phyloP scores from a whole-genome alignment of 2,888 invertebrate species.

The Habroteleia sp. region DNA sequence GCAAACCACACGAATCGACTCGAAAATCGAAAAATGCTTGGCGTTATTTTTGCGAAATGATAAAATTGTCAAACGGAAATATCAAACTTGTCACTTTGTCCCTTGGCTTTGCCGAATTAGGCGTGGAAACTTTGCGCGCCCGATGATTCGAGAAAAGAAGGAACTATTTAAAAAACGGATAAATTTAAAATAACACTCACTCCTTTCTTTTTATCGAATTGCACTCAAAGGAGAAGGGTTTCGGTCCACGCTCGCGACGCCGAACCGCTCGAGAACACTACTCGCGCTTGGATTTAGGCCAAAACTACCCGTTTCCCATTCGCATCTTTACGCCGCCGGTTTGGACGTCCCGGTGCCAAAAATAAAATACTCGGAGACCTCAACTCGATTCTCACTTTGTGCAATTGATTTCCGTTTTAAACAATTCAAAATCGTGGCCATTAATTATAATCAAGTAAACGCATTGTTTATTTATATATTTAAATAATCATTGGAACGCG shows the following conservation, averaged over 20 bases:
- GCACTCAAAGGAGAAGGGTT: slow-evolving; percentile 1
- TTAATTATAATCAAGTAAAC: no score
- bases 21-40: not conserved
- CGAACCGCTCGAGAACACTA: slow-evolving; percentile 39
- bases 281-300: slow-evolving; percentile 54
- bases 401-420: slow-evolving; percentile 8
- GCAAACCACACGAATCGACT: no score
- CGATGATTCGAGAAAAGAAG: no score
- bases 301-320: slow-evolving; percentile 58
- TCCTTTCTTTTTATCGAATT: not conserved
- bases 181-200: not conserved
- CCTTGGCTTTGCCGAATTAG: no score
- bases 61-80: no score
- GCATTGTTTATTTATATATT: no score
- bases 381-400: slow-evolving; percentile 18
- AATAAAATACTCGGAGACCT: slow-evolving; percentile 56
- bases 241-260: slow-evolving; percentile 27
- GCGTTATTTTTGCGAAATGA: no score
- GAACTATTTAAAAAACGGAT: no score
- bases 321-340: slow-evolving; percentile 29
- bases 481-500: no score
- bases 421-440: no score
- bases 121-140: no score
- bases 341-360: slow-evolving; percentile 54
- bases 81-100: no score